Evolutionary conservation across 2,113 vertebrate genomes (phyloP).

Genomic region (Microcebus tavaratra): DNA sequence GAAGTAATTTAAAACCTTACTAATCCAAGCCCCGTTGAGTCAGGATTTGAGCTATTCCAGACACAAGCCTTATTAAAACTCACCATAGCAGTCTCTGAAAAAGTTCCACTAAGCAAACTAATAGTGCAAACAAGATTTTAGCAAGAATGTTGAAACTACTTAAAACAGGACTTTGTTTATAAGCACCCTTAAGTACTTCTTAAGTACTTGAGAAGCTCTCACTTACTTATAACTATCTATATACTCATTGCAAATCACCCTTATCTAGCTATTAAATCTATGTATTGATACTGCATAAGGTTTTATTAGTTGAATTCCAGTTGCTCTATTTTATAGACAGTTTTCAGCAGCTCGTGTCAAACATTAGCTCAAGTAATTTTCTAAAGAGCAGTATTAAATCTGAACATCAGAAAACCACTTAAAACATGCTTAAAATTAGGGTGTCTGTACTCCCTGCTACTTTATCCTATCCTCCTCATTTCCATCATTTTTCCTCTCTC

Average conservation of each 20-base stretch:
- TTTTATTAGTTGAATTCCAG: slow-evolving; percentile 61
- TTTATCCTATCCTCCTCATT: not conserved
- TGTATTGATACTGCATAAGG: slow-evolving; percentile 41
- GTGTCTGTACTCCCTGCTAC: not conserved
- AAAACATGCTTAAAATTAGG: not conserved
- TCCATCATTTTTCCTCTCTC: not conserved
- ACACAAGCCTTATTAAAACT: slow-evolving; percentile 69
- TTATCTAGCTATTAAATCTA: slow-evolving; percentile 53
- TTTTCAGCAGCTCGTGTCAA: slow-evolving; percentile 51
- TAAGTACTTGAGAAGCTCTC: slow-evolving; percentile 61
- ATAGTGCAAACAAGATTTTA: slow-evolving; percentile 60
- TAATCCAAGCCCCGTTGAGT: slow-evolving; percentile 64
- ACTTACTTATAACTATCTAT: slow-evolving; percentile 47
- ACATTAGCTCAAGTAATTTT: slow-evolving; percentile 55
- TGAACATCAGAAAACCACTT: slow-evolving; percentile 25
- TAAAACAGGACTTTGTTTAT: slow-evolving; percentile 65
- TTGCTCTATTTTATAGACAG: slow-evolving; percentile 54
- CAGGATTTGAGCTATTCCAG: slow-evolving; percentile 73
- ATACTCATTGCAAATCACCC: slow-evolving; percentile 9
- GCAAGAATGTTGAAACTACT: slow-evolving; percentile 64
- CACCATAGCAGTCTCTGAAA: slow-evolving; percentile 56
- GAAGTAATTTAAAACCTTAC: slow-evolving; percentile 71
- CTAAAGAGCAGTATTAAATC: slow-evolving; percentile 24
- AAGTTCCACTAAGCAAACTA: slow-evolving; percentile 58
- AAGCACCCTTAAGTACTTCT: slow-evolving; percentile 66